Evolutionary conservation across 1,140 invertebrate genomes (phyloP).

Genomic region (Pachypsylla venusta): DNA sequence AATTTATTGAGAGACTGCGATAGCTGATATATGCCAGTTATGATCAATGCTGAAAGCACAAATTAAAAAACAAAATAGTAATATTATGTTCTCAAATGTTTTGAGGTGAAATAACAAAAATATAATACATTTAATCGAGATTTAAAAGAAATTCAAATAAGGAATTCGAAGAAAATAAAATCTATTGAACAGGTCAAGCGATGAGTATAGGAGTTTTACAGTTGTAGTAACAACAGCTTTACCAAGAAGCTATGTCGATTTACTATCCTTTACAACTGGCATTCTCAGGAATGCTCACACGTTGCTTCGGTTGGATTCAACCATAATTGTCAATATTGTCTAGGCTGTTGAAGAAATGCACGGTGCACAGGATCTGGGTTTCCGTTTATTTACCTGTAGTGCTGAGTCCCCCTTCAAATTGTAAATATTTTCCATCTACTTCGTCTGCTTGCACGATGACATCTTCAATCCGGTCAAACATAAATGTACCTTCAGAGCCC

Average conservation of each 20-base stretch:
- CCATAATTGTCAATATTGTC: too few species aligned
- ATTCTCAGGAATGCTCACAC: too few species aligned
- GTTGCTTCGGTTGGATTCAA: too few species aligned
- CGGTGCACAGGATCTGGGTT: too few species aligned
- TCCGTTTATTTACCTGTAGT: conserved; percentile 29
- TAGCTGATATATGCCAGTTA: conserved; percentile 57
- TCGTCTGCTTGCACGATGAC: conserved; percentile 88
- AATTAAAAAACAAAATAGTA: conserved; percentile 3
- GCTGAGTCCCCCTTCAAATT: conserved; percentile 79
- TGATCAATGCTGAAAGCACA: conserved; percentile 39
- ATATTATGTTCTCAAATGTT: background rate
- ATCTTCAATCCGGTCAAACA: conserved; percentile 71
- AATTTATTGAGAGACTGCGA: conserved; percentile 50
- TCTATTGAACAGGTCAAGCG: too few species aligned
- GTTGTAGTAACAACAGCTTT: too few species aligned
- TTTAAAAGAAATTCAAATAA: background rate
- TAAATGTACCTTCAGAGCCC: conserved; percentile 49
- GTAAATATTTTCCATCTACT: conserved; percentile 69
- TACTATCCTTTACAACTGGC: too few species aligned
- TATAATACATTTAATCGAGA: conserved; percentile 4
- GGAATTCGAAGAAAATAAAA: background rate
- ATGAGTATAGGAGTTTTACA: too few species aligned
- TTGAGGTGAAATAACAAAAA: background rate
- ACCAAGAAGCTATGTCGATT: too few species aligned
- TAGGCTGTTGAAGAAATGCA: too few species aligned